Percentiles rank a stretch among this genome's conserved stretches.
Evolutionary conservation across 2,888 invertebrate species (phyloP).

Genomic region (Petrophora chlorosata): DNA sequence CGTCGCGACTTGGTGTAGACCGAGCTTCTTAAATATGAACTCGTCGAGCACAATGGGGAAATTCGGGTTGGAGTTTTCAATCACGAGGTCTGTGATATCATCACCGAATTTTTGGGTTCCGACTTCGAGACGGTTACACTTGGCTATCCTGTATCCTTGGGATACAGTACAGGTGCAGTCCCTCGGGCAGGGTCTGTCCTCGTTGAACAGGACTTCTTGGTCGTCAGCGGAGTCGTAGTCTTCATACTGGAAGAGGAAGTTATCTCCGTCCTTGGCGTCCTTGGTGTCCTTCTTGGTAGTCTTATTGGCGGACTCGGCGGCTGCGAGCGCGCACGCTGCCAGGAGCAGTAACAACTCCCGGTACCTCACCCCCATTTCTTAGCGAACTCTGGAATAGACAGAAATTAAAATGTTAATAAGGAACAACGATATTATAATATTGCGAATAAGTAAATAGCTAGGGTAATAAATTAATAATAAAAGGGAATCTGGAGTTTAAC

Average conservation of each 20-base stretch:
- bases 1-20: constrained; percentile 86
- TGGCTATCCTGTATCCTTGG: constrained; percentile 85
- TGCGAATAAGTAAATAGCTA: no score
- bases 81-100: constrained; percentile 86
- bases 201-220: constrained; percentile 76
- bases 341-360: constrained; percentile 79
- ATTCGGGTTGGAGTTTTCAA: constrained; percentile 85
- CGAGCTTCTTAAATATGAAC: constrained; percentile 84
- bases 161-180: constrained; percentile 85
- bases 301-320: constrained; percentile 67
- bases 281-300: constrained; percentile 66
- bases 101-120: constrained; percentile 87
- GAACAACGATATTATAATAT: not conserved
- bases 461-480: no score
- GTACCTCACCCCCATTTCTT: constrained; percentile 78
- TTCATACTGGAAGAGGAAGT: constrained; percentile 68
- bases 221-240: constrained; percentile 75
- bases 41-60: constrained; percentile 84
- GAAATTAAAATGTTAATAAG: constrained; percentile 30
- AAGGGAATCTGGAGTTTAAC: no score
- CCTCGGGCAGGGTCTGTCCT: constrained; percentile 84
- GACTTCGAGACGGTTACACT: constrained; percentile 87
- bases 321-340: constrained; percentile 72
- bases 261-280: constrained; percentile 56
- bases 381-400: constrained; percentile 75